Evolutionary conservation across 2,797 vertebrate species (phyloP), one percentile per base, ranked within the genome.

Genomic region (Chloroceryle inda): DNA sequence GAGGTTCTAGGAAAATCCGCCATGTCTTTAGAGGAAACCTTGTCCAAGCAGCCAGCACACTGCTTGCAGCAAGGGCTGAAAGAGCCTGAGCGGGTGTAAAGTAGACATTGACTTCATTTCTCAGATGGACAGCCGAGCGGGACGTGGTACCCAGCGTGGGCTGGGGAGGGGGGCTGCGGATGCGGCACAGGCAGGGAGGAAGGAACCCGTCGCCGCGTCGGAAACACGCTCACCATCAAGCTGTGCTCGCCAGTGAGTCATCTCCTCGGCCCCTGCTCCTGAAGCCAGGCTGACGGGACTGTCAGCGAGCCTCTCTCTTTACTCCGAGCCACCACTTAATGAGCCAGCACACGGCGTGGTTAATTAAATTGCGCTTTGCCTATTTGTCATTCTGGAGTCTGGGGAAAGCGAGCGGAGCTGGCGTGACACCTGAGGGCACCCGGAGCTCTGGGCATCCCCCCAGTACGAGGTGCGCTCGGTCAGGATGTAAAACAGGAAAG

Each of bases 331-430:
- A 33, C 42, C 69, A 9, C 81, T 62, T 81, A 88, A 94, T n/a
- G 77, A 96, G 94, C 58, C 91, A 38, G 73, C 0, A 8, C 53
- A 1, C 0, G 3, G 24, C 2, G 4, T 58, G 62, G 19, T 90
- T 93, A 91, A 95, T 97, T 95, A 91, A 92, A 76, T 55, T 3
- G 2, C 21, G 87, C 67, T 92, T 35, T 71, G 79, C 55, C 5
- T 82, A 71, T 79, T 52, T 59, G 87, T 63, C 87, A 47, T 72
- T 55, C 77, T 26, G 1, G 18, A 56, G 68, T 9, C 50, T 29
- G 1, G 0, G 37, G 47, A 81, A 90, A 31, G n/a, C 1, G 50
- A 55, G 80, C 11, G 0, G 50, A 66, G 59, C 29, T 18, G 64
- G 59, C 0, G 1, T 40, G 75, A 59, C 35, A 77, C 38, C 88